phyloP scores from a whole-genome alignment of 1,140 invertebrate genomes.

The Ganaspis sp. region DNA sequence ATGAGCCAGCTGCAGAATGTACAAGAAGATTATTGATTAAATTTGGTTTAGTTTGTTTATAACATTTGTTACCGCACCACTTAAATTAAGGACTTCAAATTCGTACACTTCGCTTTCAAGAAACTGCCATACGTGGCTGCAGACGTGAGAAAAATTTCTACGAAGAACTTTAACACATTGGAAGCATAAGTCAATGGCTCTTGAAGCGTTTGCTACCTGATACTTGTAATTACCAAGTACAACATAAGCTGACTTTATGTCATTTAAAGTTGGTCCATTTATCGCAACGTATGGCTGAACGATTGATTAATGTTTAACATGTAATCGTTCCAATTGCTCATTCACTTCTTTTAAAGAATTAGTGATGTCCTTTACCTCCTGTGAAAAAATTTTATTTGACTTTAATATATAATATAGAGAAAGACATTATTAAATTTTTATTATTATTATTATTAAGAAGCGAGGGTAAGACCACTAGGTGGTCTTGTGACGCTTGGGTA shows the following conservation, averaged over 20 bases:
- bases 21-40: constrained; percentile 1
- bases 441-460: too few relatives aligned
- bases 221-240: constrained; percentile 35
- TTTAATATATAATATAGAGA: too few relatives aligned
- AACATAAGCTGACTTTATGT: constrained; percentile 36
- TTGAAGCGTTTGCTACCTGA: not conserved
- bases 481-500: too few relatives aligned
- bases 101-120: constrained; percentile 30
- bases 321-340: too few relatives aligned
- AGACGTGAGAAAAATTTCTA: not conserved
- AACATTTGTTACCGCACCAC: not conserved
- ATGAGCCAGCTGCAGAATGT: not conserved
- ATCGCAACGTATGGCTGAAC: constrained; percentile 38
- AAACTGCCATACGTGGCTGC: constrained; percentile 33
- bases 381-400: too few relatives aligned
- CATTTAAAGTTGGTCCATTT: constrained; percentile 21
- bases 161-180: constrained; percentile 31
- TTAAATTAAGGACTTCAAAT: constrained; percentile 26
- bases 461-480: too few relatives aligned
- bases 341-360: constrained; percentile 29
- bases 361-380: too few relatives aligned
- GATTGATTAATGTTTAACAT: not conserved
- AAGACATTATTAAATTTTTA: too few relatives aligned
- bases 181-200: constrained; percentile 37
- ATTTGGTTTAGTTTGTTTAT: not conserved